These are phyloP conservation scores for Cryptus armator DNA, from an alignment of 2,888 invertebrate genomes.

Conservation along the genomic window DNA sequence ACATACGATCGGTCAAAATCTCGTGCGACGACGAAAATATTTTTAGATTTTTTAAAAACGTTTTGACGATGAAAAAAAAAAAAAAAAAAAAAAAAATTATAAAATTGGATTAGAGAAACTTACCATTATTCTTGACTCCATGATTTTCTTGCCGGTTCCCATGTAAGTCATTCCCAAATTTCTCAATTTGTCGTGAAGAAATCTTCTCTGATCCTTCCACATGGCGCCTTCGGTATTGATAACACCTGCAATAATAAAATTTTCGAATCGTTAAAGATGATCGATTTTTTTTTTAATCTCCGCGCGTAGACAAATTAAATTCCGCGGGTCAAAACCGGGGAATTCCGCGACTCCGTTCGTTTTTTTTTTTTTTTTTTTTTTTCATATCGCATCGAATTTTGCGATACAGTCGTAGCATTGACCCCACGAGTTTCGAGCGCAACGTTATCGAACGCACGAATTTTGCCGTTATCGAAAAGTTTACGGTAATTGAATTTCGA, in stretches of 20 bases:
- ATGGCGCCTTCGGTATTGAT: constrained; percentile 95
- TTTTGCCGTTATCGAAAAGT: background rate
- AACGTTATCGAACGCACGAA: background rate
- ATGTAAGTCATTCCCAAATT: constrained; percentile 95
- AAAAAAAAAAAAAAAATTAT: background rate
- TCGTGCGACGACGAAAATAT: too few species aligned
- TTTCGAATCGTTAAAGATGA: background rate
- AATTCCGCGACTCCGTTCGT: background rate
- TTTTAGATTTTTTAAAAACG: too few species aligned
- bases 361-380: background rate
- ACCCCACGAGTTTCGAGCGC: constrained; percentile 3
- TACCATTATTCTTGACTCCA: constrained; percentile 95
- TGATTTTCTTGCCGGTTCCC: constrained; percentile 92
- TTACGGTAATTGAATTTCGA: background rate
- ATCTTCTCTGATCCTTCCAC: constrained; percentile 96
- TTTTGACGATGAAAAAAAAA: background rate
- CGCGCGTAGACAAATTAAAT: background rate
- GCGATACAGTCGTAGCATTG: constrained; percentile 20
- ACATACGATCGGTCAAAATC: too few species aligned
- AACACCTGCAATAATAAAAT: constrained; percentile 88
- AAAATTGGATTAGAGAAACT: constrained; percentile 72
- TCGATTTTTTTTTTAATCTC: background rate
- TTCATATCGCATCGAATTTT: background rate
- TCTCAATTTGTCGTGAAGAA: constrained; percentile 94
- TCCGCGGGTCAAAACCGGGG: background rate